Evolutionary conservation across 2,888 invertebrate genomes (phyloP).

Genomic region (Ophion slaviceki): DNA sequence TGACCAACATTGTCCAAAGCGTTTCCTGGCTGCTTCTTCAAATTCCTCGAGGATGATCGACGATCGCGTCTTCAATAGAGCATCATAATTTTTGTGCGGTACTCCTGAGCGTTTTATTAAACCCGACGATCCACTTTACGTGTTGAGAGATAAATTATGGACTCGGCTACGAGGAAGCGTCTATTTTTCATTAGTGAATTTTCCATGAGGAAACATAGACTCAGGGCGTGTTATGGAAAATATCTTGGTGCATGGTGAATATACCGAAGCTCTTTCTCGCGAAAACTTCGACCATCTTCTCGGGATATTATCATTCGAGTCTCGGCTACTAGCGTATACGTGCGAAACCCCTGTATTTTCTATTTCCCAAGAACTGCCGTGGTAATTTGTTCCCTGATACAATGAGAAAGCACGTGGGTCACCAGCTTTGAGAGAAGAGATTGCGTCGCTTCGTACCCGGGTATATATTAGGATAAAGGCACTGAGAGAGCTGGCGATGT

Average conservation of each 20-base stretch:
- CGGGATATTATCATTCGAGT: slow-evolving; percentile 48
- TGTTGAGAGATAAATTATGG: slow-evolving; percentile 68
- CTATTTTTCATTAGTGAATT: slow-evolving; percentile 70
- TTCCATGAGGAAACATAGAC: slow-evolving; percentile 64
- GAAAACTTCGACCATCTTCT: slow-evolving; percentile 39
- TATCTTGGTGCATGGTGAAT: slow-evolving; percentile 56
- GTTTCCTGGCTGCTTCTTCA: neutral
- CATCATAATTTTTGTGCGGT: slow-evolving; percentile 3
- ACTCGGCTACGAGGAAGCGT: slow-evolving; percentile 25
- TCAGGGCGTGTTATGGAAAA: slow-evolving; percentile 20
- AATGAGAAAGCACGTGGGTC: slow-evolving; percentile 34
- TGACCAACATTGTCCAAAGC: neutral
- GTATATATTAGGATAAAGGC: slow-evolving; percentile 13
- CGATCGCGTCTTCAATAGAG: neutral
- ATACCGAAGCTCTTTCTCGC: slow-evolving; percentile 6
- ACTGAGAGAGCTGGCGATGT: slow-evolving; percentile 16
- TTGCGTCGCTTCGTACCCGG: slow-evolving; percentile 6
- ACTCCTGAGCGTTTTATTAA: slow-evolving; percentile 32
- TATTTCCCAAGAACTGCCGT: slow-evolving; percentile 35
- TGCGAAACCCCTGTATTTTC: slow-evolving; percentile 39
- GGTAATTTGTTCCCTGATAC: slow-evolving; percentile 57
- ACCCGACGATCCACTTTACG: slow-evolving; percentile 15
- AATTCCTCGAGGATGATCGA: slow-evolving; percentile 3
- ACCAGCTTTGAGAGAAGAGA: slow-evolving; percentile 1
- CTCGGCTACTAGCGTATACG: slow-evolving; percentile 23